phyloP scores from a whole-genome alignment of 2,888 invertebrate species.

The Ormyrus rosae region DNA sequence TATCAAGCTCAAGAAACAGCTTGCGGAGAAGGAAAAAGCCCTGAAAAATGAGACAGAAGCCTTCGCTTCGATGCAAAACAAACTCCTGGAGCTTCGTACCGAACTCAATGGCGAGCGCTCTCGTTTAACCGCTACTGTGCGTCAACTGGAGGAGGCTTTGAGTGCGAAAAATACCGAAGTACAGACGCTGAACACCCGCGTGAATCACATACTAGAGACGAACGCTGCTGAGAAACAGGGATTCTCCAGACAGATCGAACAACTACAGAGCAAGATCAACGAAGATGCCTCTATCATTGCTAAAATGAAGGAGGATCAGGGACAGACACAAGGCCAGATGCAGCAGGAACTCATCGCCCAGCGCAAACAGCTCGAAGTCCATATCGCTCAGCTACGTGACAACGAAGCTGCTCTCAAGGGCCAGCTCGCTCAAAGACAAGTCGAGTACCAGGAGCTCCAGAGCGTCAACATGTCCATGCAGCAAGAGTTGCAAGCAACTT shows the following conservation, averaged over 20 bases:
- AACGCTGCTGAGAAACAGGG: constrained; percentile 80
- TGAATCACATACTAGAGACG: constrained; percentile 80
- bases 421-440: constrained; percentile 76
- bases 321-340: constrained; percentile 73
- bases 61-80: constrained; percentile 85
- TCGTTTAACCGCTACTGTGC: constrained; percentile 77
- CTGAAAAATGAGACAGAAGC: constrained; percentile 86
- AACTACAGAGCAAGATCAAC: constrained; percentile 81
- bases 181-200: constrained; percentile 80
- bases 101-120: constrained; percentile 84
- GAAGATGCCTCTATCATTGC: constrained; percentile 77
- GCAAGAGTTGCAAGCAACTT: constrained; percentile 70
- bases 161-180: constrained; percentile 79
- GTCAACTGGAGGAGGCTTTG: constrained; percentile 80
- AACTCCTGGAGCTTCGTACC: constrained; percentile 86
- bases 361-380: constrained; percentile 82
- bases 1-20: constrained; percentile 90
- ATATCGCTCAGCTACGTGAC: constrained; percentile 81
- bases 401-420: constrained; percentile 71
- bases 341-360: constrained; percentile 79
- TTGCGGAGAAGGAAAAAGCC: constrained; percentile 90
- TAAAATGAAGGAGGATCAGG: constrained; percentile 78
- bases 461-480: constrained; percentile 66
- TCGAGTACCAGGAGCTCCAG: constrained; percentile 76
- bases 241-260: constrained; percentile 80